Base-by-base conservation (phyloP, 2,113 vertebrate genomes). In the Cyanoliseus patagonus region DNA sequence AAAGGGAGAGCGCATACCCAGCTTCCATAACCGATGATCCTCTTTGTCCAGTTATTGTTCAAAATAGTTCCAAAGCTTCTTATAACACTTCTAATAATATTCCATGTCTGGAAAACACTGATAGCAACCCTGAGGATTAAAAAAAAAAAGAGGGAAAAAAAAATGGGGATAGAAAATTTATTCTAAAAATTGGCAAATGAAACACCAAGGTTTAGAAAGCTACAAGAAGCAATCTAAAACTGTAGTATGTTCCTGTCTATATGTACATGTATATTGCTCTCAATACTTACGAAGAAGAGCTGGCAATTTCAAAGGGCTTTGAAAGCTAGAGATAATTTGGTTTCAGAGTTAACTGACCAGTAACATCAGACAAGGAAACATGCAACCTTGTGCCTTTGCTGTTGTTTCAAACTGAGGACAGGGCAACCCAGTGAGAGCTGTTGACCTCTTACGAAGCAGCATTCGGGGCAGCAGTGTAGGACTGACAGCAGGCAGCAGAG, bases 71-170 rank as follows among this genome's bases (percentile, higher is more conserved):
- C 83, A 53, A 49, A 89, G 80, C 66, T 92, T 90, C 95, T 95
- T 85, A 27, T 23, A 92, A 97, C 85, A 92, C 90, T 96, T 92
- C 31, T 97, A 77, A 94, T 89, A 86, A 89, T 28, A 66, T 63
- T 94, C 93, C 96, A 82, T 6, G 63, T 95, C 81, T 97, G 96
- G 88, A 92, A 97, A 95, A 96, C 87, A 89, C 88, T 95, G 93
- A 94, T 17, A 42, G 94, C 86, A 73, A 95, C 88, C 72, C 97
- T 98, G 88, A 66, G 72, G 84, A 95, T 83, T 61, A 35, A 92
- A 76, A 86, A 52, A 79, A 83, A 33, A 72, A 74, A n/a, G 66
- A 62, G 19, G 47, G 22, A 14, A 69, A 25, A 53, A 53, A 87
- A 75, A 10, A 27, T 2, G 7, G 19, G n/a, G 25, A 42, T 66